These are phyloP conservation scores for Epirrhoe alternata DNA, from an alignment of 2,888 invertebrate species.

Conservation along the genomic window DNA sequence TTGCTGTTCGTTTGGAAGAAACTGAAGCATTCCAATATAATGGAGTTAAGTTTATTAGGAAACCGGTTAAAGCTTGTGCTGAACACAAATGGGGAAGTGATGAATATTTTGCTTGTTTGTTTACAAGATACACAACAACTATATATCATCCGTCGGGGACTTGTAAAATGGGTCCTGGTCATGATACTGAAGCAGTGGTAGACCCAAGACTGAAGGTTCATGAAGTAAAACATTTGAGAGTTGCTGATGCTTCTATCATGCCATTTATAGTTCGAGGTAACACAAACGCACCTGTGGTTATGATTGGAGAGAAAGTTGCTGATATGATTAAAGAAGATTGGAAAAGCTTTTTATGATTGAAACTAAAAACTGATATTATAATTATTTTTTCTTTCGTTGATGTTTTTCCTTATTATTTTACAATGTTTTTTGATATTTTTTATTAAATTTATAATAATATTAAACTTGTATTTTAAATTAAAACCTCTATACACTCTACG, in stretches of 20 bases:
- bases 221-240: slow-evolving; percentile 82
- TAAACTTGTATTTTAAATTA: too few relatives aligned
- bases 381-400: too few relatives aligned
- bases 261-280: slow-evolving; percentile 91
- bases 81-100: slow-evolving; percentile 83
- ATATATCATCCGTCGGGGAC: slow-evolving; percentile 81
- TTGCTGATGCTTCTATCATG: slow-evolving; percentile 93
- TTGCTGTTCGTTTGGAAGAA: slow-evolving; percentile 81
- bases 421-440: too few relatives aligned
- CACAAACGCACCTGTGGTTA: slow-evolving; percentile 92
- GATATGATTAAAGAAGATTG: slow-evolving; percentile 73
- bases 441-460: too few relatives aligned
- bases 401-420: too few relatives aligned
- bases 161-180: slow-evolving; percentile 70
- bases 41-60: slow-evolving; percentile 81
- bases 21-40: slow-evolving; percentile 83
- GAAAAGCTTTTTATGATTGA: slow-evolving; percentile 45
- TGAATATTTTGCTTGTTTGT: slow-evolving; percentile 88
- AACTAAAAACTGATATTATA: too few relatives aligned
- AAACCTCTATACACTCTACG: too few relatives aligned
- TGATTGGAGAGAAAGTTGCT: slow-evolving; percentile 89
- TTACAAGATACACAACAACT: slow-evolving; percentile 84
- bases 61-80: slow-evolving; percentile 84
- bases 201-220: slow-evolving; percentile 65
- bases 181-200: slow-evolving; percentile 71